Percentiles rank a stretch among this genome's conserved stretches.
phyloP scores from a whole-genome alignment of 2,888 invertebrate species.

The Yponomeuta plumbellus region DNA sequence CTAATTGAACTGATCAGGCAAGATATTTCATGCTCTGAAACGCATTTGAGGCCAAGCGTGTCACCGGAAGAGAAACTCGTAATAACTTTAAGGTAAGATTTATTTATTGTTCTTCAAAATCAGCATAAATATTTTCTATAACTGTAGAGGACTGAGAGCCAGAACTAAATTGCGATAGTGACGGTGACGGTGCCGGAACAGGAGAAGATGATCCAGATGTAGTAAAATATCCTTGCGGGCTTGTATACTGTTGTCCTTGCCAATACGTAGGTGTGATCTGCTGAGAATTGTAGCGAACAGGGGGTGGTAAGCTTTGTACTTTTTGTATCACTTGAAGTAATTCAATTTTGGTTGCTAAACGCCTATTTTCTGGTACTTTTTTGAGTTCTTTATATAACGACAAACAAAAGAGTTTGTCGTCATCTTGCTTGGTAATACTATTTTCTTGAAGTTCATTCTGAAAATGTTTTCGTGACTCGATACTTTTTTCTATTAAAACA shows the following conservation, averaged over 20 bases:
- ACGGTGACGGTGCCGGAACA: constrained; percentile 26
- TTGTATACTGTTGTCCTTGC: constrained; percentile 22
- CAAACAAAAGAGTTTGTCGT: constrained; percentile 35
- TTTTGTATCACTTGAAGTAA: constrained; percentile 30
- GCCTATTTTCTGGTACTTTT: constrained; percentile 33
- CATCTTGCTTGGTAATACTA: constrained; percentile 31
- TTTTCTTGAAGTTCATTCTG: constrained; percentile 28
- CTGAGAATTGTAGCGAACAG: constrained; percentile 25
- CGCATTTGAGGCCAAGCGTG: constrained; percentile 25
- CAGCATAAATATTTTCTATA: constrained; percentile 26
- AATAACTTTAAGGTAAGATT: constrained; percentile 31
- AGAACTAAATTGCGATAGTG: constrained; percentile 23
- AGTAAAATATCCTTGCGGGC: constrained; percentile 31
- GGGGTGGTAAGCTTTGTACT: constrained; percentile 28
- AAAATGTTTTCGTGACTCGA: constrained; percentile 22
- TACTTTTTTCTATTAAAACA: constrained; percentile 14
- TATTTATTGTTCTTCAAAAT: constrained; percentile 28
- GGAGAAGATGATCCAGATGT: constrained; percentile 26
- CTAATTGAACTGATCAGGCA: constrained; percentile 31
- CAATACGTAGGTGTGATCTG: constrained; percentile 29
- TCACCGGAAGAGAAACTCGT: constrained; percentile 32
- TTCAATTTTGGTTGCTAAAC: constrained; percentile 33
- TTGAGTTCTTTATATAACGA: constrained; percentile 31
- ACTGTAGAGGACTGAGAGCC: constrained; percentile 24
- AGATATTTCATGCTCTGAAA: constrained; percentile 29